Base-by-base conservation (phyloP, 2,888 invertebrate species). In the Adelphocoris suturalis region DNA sequence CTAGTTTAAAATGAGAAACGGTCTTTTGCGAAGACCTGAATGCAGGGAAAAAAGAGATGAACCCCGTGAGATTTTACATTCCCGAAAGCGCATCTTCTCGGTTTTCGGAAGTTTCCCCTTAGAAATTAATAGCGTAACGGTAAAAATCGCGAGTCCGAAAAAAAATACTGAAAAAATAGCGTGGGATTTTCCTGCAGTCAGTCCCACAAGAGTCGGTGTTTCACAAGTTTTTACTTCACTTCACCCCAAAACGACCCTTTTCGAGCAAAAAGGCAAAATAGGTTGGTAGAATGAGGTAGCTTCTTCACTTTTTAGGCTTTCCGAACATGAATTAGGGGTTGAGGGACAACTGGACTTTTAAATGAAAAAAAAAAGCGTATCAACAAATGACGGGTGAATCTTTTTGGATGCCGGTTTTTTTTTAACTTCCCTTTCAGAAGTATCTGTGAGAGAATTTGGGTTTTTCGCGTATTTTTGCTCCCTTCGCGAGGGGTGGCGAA, bases 401-500 rank as follows among this genome's bases (percentile, higher is more conserved):
- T 57, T 57, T 57, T 57, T 57, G 11, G 19, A n/a, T n/a, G 57
- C 16, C 5, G 57, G n/a, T 57, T 57, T 57, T 57, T 52, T 57
- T 57, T 57, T 0, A n/a, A n/a, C 57, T 57, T 57, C 57, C 57
- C 57, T 16, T 57, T n/a, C n/a, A n/a, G 37, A n/a, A n/a, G n/a
- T 57, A 57, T 57, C 57, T 16, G 57, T 57, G 57, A 57, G 57
- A 57, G 57, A 57, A 57, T 57, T 57, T 57, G 57, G 57, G 11
- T 57, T 57, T 57, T 57, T 57, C 57, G 57, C 14, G 19, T n/a
- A 16, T 57, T 57, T 57, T 57, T 57, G 7, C 57, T 13, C 57
- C 57, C 57, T 57, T n/a, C n/a, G 57, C 57, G 57, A 57, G 57
- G 57, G 57, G 57, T 57, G 19, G 57, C 57, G 57, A 57, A 57